A percentile compares a stretch with the other conserved stretches of the same genome.
Evolutionary conservation across 2,797 vertebrate genomes (phyloP).

Genomic region (Xiphophorus birchmanni): DNA sequence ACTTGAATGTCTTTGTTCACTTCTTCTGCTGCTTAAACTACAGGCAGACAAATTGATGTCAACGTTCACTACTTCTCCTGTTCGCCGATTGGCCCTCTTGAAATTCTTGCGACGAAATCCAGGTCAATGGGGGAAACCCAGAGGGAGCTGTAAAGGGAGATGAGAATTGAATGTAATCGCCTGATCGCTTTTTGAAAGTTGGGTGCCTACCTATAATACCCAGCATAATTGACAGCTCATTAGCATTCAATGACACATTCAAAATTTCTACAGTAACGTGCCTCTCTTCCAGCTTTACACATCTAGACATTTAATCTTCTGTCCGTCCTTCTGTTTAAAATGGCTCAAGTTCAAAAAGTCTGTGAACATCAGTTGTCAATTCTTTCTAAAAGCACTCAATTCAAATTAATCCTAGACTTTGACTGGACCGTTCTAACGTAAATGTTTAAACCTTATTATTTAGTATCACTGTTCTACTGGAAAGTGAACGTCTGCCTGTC

Average conservation of each 20-base stretch:
- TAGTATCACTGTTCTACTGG: background rate
- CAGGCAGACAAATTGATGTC: too few relatives aligned
- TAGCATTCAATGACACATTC: background rate
- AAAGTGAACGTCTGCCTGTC: background rate
- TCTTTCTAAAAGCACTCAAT: background rate
- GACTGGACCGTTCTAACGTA: background rate
- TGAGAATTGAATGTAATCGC: too few relatives aligned
- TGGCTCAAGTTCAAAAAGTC: background rate
- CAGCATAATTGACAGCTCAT: background rate
- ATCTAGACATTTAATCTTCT: background rate
- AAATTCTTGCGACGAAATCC: too few relatives aligned
- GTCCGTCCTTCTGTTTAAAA: background rate
- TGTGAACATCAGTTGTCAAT: background rate
- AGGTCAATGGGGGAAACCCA: too few relatives aligned
- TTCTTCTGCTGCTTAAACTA: too few relatives aligned
- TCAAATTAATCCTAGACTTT: background rate
- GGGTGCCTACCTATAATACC: background rate
- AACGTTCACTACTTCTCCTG: too few relatives aligned
- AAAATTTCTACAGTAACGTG: background rate
- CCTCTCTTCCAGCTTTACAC: background rate
- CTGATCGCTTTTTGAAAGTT: background rate
- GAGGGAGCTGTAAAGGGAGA: too few relatives aligned
- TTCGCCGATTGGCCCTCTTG: too few relatives aligned
- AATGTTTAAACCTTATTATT: background rate
- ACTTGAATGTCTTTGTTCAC: too few relatives aligned